Percentiles rank a stretch among this genome's conserved stretches.
phyloP scores from a whole-genome alignment of 2,113 vertebrate species.

The Pungitius pungitius region DNA sequence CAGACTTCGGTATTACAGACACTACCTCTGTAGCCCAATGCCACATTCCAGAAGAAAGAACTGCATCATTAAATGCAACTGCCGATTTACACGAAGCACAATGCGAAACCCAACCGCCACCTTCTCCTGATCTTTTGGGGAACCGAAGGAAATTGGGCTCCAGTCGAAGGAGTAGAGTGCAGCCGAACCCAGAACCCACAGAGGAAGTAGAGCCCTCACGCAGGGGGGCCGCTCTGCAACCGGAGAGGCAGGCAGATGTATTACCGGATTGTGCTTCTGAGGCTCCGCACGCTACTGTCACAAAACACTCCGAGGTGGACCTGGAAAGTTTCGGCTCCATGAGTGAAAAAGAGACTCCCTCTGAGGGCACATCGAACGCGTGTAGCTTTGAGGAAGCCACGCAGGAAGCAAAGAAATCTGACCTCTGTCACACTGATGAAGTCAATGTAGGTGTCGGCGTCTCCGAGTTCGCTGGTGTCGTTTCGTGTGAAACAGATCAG shows the following conservation, averaged over 20 bases:
- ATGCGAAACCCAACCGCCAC: slow-evolving; percentile 7
- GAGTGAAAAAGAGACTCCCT: not conserved
- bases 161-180: slow-evolving; percentile 40
- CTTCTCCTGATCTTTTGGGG: slow-evolving; percentile 1
- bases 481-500: not conserved
- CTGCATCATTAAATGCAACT: not conserved
- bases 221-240: not conserved
- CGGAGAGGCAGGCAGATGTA: slow-evolving; percentile 16
- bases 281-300: not conserved
- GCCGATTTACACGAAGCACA: not conserved
- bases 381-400: not conserved
- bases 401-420: not conserved
- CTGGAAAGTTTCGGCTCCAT: slow-evolving; percentile 2
- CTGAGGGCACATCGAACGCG: not conserved
- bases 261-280: slow-evolving; percentile 6
- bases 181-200: not conserved
- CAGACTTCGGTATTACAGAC: not conserved
- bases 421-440: slow-evolving; percentile 4
- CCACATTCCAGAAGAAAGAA: not conserved
- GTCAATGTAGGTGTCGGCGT: slow-evolving; percentile 5
- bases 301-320: not conserved
- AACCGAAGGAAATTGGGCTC: slow-evolving; percentile 61
- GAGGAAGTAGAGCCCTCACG: slow-evolving; percentile 44
- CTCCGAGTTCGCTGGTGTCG: not conserved
- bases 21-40: not conserved